Percentiles rank a stretch among this genome's conserved stretches.
phyloP scores from a whole-genome alignment of 1,140 invertebrate species.

The Drosophila micromelanica region DNA sequence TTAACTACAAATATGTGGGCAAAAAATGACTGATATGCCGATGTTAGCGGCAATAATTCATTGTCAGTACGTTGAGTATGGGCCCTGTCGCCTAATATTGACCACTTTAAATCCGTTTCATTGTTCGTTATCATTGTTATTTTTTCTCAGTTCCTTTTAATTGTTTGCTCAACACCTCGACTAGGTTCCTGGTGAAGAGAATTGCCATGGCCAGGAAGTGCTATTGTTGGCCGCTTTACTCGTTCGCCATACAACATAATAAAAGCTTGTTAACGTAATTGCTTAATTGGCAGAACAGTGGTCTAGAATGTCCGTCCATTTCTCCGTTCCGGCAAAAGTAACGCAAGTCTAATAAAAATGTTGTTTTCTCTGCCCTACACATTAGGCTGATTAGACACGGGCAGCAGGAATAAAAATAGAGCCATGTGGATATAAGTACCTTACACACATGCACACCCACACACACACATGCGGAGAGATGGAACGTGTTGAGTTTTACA shows the following conservation, averaged over 20 bases:
- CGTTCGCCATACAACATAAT: constrained; percentile 63
- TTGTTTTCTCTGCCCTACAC: constrained; percentile 52
- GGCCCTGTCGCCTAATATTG: constrained; percentile 56
- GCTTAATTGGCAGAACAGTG: constrained; percentile 62
- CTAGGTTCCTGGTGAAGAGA: constrained; percentile 41
- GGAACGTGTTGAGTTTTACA: constrained; percentile 46
- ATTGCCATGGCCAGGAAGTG: constrained; percentile 1
- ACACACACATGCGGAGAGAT: constrained; percentile 12
- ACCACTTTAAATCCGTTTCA: constrained; percentile 60
- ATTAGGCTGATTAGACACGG: constrained; percentile 65
- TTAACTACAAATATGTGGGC: neutral
- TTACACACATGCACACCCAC: constrained; percentile 20
- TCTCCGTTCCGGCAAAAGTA: neutral
- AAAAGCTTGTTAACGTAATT: constrained; percentile 82
- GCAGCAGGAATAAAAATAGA: constrained; percentile 42
- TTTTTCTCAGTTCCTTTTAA: constrained; percentile 51
- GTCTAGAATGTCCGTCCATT: neutral
- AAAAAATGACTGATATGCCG: no score
- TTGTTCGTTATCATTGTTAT: constrained; percentile 12
- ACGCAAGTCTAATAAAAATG: constrained; percentile 62
- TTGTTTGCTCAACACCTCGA: constrained; percentile 74
- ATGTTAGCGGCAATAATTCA: constrained; percentile 1
- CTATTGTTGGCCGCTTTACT: constrained; percentile 32
- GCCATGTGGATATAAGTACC: constrained; percentile 55
- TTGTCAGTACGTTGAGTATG: neutral